Evolutionary conservation across 2,113 vertebrate genomes (phyloP).

Genomic region (Elephas maximus): DNA sequence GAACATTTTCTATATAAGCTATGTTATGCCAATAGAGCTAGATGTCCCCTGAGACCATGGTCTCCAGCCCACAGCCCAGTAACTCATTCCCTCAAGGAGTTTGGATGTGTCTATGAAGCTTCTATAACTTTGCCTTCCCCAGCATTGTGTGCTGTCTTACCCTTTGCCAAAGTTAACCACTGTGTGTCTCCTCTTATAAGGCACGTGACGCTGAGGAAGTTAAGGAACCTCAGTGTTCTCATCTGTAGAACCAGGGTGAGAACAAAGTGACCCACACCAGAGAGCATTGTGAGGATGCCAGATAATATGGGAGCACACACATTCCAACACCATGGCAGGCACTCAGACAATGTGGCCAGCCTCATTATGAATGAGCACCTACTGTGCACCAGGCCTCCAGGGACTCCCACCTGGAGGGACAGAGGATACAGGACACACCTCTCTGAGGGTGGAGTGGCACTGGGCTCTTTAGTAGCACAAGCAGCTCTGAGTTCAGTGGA

Average conservation of each 20-base stretch:
- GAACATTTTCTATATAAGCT: too few species aligned
- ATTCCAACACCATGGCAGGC: fast-evolving
- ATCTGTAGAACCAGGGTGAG: not conserved
- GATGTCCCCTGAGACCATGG: too few species aligned
- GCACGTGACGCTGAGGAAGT: not conserved
- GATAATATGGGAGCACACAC: not conserved
- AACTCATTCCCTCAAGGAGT: too few species aligned
- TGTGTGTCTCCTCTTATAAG: not conserved
- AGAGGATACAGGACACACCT: fast-evolving
- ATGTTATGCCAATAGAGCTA: too few species aligned
- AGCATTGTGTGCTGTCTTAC: too few species aligned
- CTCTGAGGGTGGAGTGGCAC: not conserved
- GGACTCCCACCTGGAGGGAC: not conserved
- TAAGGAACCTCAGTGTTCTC: not conserved
- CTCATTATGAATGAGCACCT: not conserved
- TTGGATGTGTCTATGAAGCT: too few species aligned
- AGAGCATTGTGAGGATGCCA: too few species aligned
- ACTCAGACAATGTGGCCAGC: fast-evolving
- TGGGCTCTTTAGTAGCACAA: not conserved
- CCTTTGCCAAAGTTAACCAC: too few species aligned
- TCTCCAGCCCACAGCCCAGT: too few species aligned
- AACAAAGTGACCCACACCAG: not conserved
- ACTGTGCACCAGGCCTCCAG: not conserved
- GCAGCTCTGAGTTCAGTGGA: not conserved
- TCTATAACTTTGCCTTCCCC: too few species aligned